Evolutionary conservation across 1,140 invertebrate species (phyloP).

Genomic region (Limonius californicus): DNA sequence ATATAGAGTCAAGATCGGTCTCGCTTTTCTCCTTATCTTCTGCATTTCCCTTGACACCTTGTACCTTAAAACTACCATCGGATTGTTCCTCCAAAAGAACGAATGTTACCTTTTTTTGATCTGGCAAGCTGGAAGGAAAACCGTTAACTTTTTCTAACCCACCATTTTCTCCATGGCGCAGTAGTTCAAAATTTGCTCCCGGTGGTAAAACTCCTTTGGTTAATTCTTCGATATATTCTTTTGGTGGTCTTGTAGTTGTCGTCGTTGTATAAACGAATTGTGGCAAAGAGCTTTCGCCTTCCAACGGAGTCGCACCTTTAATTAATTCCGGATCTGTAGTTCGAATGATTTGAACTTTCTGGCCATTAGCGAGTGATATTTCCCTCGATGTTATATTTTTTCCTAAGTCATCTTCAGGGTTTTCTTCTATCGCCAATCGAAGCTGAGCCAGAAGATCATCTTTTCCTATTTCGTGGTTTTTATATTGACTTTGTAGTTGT

Average conservation of each 20-base stretch:
- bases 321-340: slow-evolving; percentile 62
- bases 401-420: slow-evolving; percentile 55
- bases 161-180: slow-evolving; percentile 67
- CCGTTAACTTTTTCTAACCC: slow-evolving; percentile 67
- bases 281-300: slow-evolving; percentile 36
- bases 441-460: slow-evolving; percentile 66
- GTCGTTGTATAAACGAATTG: slow-evolving; percentile 43
- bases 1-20: slow-evolving; percentile 72
- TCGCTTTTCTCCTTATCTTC: slow-evolving; percentile 57
- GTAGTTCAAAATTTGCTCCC: slow-evolving; percentile 70
- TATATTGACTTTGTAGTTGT: slow-evolving; percentile 44
- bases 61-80: slow-evolving; percentile 78
- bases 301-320: slow-evolving; percentile 41
- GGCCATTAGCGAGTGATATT: slow-evolving; percentile 67
- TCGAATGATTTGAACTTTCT: slow-evolving; percentile 68
- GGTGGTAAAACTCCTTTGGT: slow-evolving; percentile 73
- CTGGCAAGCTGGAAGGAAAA: slow-evolving; percentile 56
- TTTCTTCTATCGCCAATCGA: slow-evolving; percentile 65
- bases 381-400: slow-evolving; percentile 70
- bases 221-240: slow-evolving; percentile 64
- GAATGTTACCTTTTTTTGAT: slow-evolving; percentile 78
- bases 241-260: slow-evolving; percentile 53
- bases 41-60: slow-evolving; percentile 68
- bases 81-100: slow-evolving; percentile 79
- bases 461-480: slow-evolving; percentile 46